Base-by-base conservation (phyloP, 2,888 invertebrate species). In the Ophioninae sp. region DNA sequence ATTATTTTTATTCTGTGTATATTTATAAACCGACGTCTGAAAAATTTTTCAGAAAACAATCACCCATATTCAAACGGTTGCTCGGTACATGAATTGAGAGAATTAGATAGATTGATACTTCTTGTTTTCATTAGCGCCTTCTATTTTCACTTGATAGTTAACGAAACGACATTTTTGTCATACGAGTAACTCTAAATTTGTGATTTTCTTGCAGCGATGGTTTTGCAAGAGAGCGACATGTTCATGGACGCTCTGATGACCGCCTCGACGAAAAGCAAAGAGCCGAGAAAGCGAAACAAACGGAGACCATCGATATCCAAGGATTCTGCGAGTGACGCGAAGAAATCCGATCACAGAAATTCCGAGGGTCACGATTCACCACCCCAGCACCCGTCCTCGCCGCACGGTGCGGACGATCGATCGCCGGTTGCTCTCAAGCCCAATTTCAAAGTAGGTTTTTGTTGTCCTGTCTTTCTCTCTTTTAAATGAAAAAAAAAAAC, bases 211-310 rank as follows among this genome's bases (percentile, higher is more conserved):
- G 87, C 94, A 96, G 97, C 96, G 75, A 94, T 95, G 93, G 93
- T 96, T 87, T 93, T 98, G 69, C 96, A 97, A 91, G 99, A 99
- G 92, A 98, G 98, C 91, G 97, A 97, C 89, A 96, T 98, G 93
- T 99, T 99, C 92, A 98, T 98, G 96, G 98, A 98, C 93, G 98
- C 98, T 0, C 93, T 99, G 56, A 96, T 99, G 6, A 96, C 96
- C 1, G 95, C 96, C 0, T 96, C 97, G 7, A 95, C 96, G 39
- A 94, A 92, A 93, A 96, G 94, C 94, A 94, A 97, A 91, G 96
- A 96, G 85, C 95, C 95, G 1, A 95, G 96, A 89, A 98, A 97
- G 91, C 94, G 96, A 81, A 97, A 68, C 20, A 76, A 97, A 93
- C 95, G 97, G 65, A 94, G 96, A 64, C 94, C 95, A 0, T 96